Evolutionary conservation across 2,113 vertebrate species (phyloP), one percentile per base, ranked within the genome.

Genomic region (Cryptotis parvus): DNA sequence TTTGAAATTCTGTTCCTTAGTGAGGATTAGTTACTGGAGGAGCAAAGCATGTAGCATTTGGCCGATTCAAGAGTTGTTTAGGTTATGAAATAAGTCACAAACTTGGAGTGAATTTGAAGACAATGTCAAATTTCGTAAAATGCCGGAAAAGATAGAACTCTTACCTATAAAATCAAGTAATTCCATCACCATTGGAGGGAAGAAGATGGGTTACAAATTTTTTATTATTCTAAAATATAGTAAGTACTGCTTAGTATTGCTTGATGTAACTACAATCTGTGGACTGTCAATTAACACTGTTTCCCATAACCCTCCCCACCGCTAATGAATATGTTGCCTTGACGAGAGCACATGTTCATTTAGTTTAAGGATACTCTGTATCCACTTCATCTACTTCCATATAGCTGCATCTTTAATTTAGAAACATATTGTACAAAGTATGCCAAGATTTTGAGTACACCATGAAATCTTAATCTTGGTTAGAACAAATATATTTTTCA

Each of bases 401-500:
- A 35, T 27, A n/a, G 65, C 27, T 58, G n/a, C 22, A 55, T 82
- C 29, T 86, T 1, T 61, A 74, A 81, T 49, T 33, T 73, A 12
- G 1, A 73, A 10, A 43, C 22, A n/a, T 58, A 39, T 68, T 90
- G 11, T 49, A 35, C 73, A 11, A 87, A 72, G 33, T 31, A 58
- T 43, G 31, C 20, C 24, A 73, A 69, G 26, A 63, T 65, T 81
- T 6, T 20, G 29, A 69, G 35, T 72, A 84, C 4, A 80, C 3
- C 61, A 63, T 69, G 81, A 84, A 82, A 75, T 89, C 7, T 37
- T 75, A 68, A 82, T 39, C 66, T 89, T 88, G 33, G 8, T 84
- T 91, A 90, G 89, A 89, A 85, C 6, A 78, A 74, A 33, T 82
- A 87, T 77, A 24, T 65, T 65, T 91, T 94, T 86, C 87, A 77